These are phyloP conservation scores for Stomatorhinus ivindoensis DNA, from an alignment of 2,113 vertebrate species.

Conservation along the genomic window DNA sequence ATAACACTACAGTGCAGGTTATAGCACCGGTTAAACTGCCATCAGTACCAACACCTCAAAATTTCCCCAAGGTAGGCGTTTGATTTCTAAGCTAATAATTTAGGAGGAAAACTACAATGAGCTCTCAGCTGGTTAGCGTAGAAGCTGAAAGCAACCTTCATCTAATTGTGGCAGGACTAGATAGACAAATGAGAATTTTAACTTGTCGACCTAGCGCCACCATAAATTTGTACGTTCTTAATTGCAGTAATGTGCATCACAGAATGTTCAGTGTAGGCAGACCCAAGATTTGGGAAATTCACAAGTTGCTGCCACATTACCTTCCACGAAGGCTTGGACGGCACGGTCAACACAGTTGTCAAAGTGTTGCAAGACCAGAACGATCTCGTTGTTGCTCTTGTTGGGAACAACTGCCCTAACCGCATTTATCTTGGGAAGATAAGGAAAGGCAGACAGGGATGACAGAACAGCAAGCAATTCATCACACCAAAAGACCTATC, in stretches of 20 bases:
- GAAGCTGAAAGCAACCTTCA: neutral
- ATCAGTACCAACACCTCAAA: neutral
- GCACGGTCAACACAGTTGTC: conserved; percentile 89
- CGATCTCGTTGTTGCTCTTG: conserved; percentile 95
- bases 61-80: neutral
- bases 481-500: neutral
- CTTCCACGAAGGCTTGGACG: conserved; percentile 92
- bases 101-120: neutral
- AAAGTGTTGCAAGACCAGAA: conserved; percentile 88
- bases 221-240: neutral
- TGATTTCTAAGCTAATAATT: neutral
- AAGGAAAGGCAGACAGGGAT: neutral
- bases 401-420: conserved; percentile 89
- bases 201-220: neutral
- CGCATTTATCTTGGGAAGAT: conserved; percentile 68
- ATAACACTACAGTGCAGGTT: neutral
- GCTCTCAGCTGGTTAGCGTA: neutral
- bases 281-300: neutral
- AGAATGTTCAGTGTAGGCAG: neutral
- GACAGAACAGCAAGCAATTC: conserved; percentile 6
- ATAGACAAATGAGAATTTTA: neutral
- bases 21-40: neutral
- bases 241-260: neutral
- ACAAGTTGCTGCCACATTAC: conserved; percentile 47
- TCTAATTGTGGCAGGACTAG: neutral